Evolutionary conservation across 2,888 invertebrate genomes (phyloP), one percentile per base, ranked within the genome.

Genomic region (Hetaerina titia): DNA sequence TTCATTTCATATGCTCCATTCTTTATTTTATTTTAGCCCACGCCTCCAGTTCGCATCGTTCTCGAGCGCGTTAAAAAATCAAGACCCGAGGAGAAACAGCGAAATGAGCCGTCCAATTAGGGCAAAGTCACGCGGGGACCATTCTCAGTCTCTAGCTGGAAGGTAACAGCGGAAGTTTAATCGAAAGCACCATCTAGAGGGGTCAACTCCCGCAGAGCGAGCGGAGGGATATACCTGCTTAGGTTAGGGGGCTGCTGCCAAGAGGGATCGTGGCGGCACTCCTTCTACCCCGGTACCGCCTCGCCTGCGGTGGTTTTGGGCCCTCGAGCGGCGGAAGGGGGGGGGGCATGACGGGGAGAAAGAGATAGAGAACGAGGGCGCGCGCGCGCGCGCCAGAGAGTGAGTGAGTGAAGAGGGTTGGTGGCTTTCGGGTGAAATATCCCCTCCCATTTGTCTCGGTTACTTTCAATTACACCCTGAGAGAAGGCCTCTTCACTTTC

Each of bases 401-500:
- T 45, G 45, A 45, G 45, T 45, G 45, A 45, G 45, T 45, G 45
- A 45, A 4, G 45, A 45, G 45, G 45, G 45, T 45, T 7, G 11
- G 31, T 13, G 74, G 31, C 81, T 22, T 45, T 25, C 7, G 81
- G 81, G 81, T 81, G 81, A 81, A 81, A 81, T 81, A 81, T 81
- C 69, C n/a, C 2, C 81, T 5, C 81, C 81, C 81, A 81, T 81
- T 81, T 81, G 81, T 81, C 81, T 81, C 81, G 15, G 81, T 81
- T 81, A 81, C 81, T 81, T 81, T 31, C 81, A 81, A 81, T 81
- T 81, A 81, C 81, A 81, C 25, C 31, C 9, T 31, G 31, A 81
- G 69, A 69, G 81, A n/a, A 69, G 81, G 81, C 25, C 81, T 81
- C 81, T 81, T 31, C 81, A 31, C 81, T 81, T 81, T 81, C 31